Percentiles rank a stretch among this genome's conserved stretches.
These are phyloP conservation scores for Mallateleia sp. DNA, from an alignment of 2,888 invertebrate genomes.

Conservation along the genomic window DNA sequence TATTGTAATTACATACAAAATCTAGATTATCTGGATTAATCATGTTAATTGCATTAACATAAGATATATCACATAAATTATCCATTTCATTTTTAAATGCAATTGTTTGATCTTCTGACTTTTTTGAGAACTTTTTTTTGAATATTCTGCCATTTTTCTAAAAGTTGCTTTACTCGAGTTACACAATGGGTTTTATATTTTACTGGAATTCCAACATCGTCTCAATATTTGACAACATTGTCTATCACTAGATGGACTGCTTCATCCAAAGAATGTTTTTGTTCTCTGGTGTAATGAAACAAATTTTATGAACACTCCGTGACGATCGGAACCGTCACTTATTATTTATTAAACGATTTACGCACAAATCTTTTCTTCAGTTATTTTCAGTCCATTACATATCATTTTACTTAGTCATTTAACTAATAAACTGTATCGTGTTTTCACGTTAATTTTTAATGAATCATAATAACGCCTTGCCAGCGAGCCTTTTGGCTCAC, in stretches of 20 bases:
- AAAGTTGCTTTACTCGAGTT: neutral
- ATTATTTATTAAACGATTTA: too few relatives aligned
- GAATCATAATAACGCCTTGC: too few relatives aligned
- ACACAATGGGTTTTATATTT: conserved; percentile 6
- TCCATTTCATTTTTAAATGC: neutral
- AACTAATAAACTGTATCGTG: too few relatives aligned
- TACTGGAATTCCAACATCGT: conserved; percentile 16
- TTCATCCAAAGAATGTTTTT: neutral
- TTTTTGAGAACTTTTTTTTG: neutral
- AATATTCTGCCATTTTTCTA: neutral
- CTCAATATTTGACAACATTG: conserved; percentile 15
- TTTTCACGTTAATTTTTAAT: too few relatives aligned
- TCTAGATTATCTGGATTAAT: neutral
- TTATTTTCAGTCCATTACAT: too few relatives aligned
- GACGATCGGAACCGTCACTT: too few relatives aligned
- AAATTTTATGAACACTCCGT: too few relatives aligned
- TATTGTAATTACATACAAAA: too few relatives aligned
- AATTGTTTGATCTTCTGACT: neutral
- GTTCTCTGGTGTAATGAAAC: conserved; percentile 15
- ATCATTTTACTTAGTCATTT: too few relatives aligned
- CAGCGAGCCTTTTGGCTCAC: too few relatives aligned
- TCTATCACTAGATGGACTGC: conserved; percentile 1
- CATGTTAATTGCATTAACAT: neutral
- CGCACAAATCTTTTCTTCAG: too few relatives aligned
- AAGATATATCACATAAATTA: neutral